phyloP scores from a whole-genome alignment of 2,888 invertebrate species.

The Dasysyrphus tricinctus region DNA sequence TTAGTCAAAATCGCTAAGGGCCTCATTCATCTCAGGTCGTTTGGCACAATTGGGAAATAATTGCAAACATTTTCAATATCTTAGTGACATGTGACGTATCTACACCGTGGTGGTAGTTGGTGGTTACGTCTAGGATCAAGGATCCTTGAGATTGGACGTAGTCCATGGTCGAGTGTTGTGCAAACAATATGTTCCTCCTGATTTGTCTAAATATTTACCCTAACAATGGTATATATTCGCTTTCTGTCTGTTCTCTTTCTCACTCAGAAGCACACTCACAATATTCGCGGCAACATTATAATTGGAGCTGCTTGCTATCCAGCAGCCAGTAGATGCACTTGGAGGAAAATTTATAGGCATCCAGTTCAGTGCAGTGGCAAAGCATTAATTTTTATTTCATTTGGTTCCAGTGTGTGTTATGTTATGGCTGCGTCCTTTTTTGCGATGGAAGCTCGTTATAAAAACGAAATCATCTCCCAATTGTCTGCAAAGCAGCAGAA shows the following conservation, averaged over 20 bases:
- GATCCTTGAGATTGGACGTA: constrained; percentile 48
- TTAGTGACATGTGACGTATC: constrained; percentile 37
- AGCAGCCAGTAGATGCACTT: constrained; percentile 40
- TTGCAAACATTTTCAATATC: constrained; percentile 60
- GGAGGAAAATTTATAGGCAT: constrained; percentile 53
- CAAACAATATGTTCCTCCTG: constrained; percentile 58
- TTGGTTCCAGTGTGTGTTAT: constrained; percentile 19
- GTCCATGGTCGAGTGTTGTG: constrained; percentile 63
- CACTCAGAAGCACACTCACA: constrained; percentile 24
- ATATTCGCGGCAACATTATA: constrained; percentile 49
- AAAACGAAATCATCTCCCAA: constrained; percentile 83
- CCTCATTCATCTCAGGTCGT: constrained; percentile 47
- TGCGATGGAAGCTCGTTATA: constrained; percentile 81
- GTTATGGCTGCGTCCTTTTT: constrained; percentile 40
- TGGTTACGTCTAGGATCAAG: constrained; percentile 37
- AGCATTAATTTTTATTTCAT: constrained; percentile 69
- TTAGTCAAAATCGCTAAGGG: constrained; percentile 68
- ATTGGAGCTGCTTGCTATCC: constrained; percentile 69
- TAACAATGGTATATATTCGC: constrained; percentile 10
- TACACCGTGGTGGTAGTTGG: not conserved
- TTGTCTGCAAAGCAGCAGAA: constrained; percentile 60
- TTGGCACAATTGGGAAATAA: constrained; percentile 59
- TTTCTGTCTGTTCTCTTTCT: constrained; percentile 8
- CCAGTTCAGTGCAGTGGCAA: constrained; percentile 28
- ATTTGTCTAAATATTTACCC: constrained; percentile 70